Base-by-base conservation (phyloP, 2,113 vertebrate genomes). In the Illadopsis cleaveri region DNA sequence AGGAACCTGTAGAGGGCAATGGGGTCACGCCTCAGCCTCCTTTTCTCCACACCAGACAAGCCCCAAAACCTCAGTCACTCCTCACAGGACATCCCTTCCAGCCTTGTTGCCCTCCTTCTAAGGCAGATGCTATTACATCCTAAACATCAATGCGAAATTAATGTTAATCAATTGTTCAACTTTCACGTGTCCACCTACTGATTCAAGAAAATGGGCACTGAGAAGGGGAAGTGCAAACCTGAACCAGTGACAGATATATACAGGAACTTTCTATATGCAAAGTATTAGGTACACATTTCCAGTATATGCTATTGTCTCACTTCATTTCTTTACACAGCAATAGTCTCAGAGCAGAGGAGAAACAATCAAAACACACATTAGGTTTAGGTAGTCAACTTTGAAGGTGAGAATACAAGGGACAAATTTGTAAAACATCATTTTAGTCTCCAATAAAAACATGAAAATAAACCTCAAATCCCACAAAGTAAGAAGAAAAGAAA, bases 131-230 rank as follows among this genome's bases (percentile, higher is more conserved):
- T 42, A 42, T 24, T 31, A 53, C 21, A 40, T 38, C 64, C 70
- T 53, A 78, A 90, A 57, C 9, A 58, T 15, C 40, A 47, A 48
- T 8, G 40, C 28, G 22, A 85, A 94, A 69, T 48, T 31, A 2
- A 70, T 40, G 56, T 87, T 48, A 56, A 77, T 60, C 24, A 68
- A 24, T 45, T 62, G 70, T 22, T 91, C 38, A 77, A 30, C 48
- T 80, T 70, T 31, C 38, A 28, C 1, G 0, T 30, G 71, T 60
- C 30, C 2, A 4, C 37, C 50, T 51, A 42, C 18, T 11, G 5
- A 84, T 37, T 68, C 33, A 38, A 50, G 42, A 28, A 86, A 68
- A 70, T 1, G 1, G n/a, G 37, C 38, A 44, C 20, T 6, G 24
- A 83, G 30, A 58, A 85, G 23, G 15, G 4, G 35, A 93, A 70